Evolutionary conservation across 2,888 invertebrate species (phyloP).

Genomic region (Caenorhabditis sp.): DNA sequence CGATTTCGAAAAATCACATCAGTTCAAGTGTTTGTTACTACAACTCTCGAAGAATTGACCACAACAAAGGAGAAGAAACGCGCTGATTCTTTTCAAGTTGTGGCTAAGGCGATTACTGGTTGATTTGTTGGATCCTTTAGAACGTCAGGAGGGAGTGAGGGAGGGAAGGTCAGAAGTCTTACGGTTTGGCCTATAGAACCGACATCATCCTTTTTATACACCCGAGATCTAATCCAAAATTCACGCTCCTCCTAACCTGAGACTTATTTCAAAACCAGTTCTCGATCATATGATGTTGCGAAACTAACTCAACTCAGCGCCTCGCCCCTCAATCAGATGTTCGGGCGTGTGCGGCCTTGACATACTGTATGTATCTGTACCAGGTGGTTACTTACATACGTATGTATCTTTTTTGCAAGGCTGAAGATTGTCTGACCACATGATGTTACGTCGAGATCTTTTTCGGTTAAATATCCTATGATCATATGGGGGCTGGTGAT

Average conservation of each 20-base stretch:
- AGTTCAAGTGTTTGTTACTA: background rate
- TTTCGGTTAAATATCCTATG: conserved; percentile 7
- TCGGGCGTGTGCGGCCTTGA: conserved; percentile 47
- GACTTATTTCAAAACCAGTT: conserved; percentile 46
- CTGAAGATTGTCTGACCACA: conserved; percentile 33
- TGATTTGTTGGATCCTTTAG: too few species aligned
- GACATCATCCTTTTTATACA: conserved; percentile 45
- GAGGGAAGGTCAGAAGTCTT: conserved; percentile 1
- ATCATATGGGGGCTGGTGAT: conserved; percentile 7
- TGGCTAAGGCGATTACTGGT: too few species aligned
- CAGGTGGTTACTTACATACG: conserved; percentile 37
- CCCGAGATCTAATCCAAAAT: conserved; percentile 12
- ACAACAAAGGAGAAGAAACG: conserved; percentile 4
- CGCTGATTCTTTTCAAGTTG: too few species aligned
- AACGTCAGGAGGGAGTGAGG: background rate
- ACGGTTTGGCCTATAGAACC: conserved; percentile 22
- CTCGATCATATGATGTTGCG: conserved; percentile 49
- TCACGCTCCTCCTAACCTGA: conserved; percentile 40
- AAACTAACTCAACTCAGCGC: conserved; percentile 5
- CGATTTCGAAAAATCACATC: conserved; percentile 8
- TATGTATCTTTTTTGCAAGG: conserved; percentile 49
- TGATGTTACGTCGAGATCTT: too few species aligned
- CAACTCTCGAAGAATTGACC: background rate
- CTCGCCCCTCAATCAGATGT: conserved; percentile 39
- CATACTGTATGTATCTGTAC: conserved; percentile 46